Evolutionary conservation across 2,797 vertebrate genomes (phyloP).

Genomic region (Lacerta viridis): DNA sequence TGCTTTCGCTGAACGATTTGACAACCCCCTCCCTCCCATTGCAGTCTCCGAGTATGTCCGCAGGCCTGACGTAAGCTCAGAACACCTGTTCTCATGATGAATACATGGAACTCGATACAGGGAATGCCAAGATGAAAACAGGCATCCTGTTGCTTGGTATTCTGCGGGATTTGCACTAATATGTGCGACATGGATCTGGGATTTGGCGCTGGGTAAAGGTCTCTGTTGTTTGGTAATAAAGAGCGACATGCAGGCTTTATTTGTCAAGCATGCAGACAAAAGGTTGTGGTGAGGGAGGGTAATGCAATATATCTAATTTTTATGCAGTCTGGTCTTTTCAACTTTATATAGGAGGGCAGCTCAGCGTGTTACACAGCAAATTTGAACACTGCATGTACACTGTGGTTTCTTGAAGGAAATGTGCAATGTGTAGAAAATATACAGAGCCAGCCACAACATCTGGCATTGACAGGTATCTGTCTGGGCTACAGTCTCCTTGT

Average conservation of each 20-base stretch:
- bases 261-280: slow-evolving; percentile 58
- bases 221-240: slow-evolving; percentile 62
- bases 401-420: not conserved
- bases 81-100: slow-evolving; percentile 46
- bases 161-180: slow-evolving; percentile 53
- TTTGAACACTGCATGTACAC: not conserved
- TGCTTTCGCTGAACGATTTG: slow-evolving; percentile 39
- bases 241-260: slow-evolving; percentile 65
- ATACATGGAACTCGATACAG: slow-evolving; percentile 25
- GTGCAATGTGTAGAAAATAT: not conserved
- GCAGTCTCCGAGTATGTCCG: slow-evolving; percentile 12
- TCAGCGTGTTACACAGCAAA: not conserved
- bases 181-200: slow-evolving; percentile 43
- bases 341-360: not conserved
- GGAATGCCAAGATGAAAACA: not conserved
- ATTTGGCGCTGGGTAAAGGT: slow-evolving; percentile 69
- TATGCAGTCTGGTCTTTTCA: slow-evolving; percentile 65
- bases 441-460: not conserved
- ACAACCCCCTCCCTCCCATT: not conserved
- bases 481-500: not conserved
- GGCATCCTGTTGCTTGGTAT: not conserved
- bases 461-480: too few species aligned
- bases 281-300: slow-evolving; percentile 69
- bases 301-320: slow-evolving; percentile 70
- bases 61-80: slow-evolving; percentile 24